Base-by-base conservation (phyloP, 1,140 invertebrate genomes). In the Drosophila mayri region DNA sequence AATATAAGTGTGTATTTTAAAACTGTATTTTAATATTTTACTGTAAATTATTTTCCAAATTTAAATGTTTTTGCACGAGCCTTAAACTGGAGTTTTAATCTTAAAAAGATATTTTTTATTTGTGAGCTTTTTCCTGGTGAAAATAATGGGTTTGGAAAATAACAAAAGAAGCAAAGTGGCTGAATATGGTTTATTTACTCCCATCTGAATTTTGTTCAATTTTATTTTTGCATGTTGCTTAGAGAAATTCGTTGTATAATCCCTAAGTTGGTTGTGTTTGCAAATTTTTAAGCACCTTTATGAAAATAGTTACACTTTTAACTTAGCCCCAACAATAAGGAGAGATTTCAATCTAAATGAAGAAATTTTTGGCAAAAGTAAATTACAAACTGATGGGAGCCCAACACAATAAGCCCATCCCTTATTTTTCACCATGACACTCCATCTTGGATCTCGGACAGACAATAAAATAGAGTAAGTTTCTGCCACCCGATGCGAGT, bases 301-400 rank as follows among this genome's bases (percentile, higher is more conserved):
- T 12, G 4, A 22, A 58, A 18, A 18, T 32, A 10, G 38, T 47
- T 47, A 12, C 18, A 38, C 8, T 47, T 47, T 47, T 1, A 38
- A 32, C 28, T 62, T 25, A 32, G 4, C 8, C 16, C 11, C 5
- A 49, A 49, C 18, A 65, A 38, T 14, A 38, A 35, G 9, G 14
- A 22, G 9, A 35, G 61, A 50, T 66, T 50, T 30, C 46, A 9
- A 68, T 66, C 61, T 40, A 65, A 32, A n/a, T 35, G 18, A 20
- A 22, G 18, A 37, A 3, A 14, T 32, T 46, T 25, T 43, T 7
- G 12, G 12, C 12, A 25, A n/a, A 67, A 30, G 35, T 43, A 43
- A 66, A 37, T 35, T 28, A 12, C 9, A 50, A 14, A 12, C 64
- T 35, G 61, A 41, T 43, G 37, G 28, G 16, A 32, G 32, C 0